Conservation (phyloP, 2,113 vertebrate species). For the Noctilio leporinus region DNA sequence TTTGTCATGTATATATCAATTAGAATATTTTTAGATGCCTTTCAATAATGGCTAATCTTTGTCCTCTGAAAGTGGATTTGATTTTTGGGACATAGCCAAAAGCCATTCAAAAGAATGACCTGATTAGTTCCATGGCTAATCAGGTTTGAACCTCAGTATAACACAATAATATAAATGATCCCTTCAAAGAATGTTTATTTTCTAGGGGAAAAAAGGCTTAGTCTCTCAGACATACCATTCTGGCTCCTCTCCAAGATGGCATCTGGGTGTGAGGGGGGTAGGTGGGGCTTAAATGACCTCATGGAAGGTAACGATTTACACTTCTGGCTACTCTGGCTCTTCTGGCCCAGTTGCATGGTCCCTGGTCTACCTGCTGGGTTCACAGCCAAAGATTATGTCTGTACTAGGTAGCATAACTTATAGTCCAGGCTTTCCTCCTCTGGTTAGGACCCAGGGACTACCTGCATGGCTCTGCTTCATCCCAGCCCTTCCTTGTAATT, state of each 20-base stretch:
- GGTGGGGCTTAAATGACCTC: neutral
- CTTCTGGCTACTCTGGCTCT: neutral
- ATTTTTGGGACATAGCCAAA: conserved; percentile 4
- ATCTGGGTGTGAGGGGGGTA: neutral
- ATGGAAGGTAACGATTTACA: neutral
- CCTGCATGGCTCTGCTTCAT: neutral
- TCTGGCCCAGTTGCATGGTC: neutral
- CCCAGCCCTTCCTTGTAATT: neutral
- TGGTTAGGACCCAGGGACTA: neutral
- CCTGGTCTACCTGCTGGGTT: neutral
- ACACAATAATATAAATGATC: neutral
- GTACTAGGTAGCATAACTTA: neutral
- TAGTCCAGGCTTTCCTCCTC: neutral
- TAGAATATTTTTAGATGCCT: neutral
- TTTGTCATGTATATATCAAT: neutral
- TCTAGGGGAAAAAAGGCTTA: neutral
- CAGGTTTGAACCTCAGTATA: neutral
- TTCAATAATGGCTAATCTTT: neutral
- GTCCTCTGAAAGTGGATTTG: neutral
- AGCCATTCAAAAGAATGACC: neutral
- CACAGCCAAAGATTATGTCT: neutral
- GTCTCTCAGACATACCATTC: neutral
- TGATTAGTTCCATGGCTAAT: neutral
- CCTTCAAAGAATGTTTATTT: conserved; percentile 6
- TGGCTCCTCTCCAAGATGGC: neutral